Evolutionary conservation across 2,797 vertebrate species (phyloP), one percentile per base, ranked within the genome.

Genomic region (Dermochelys coriacea): DNA sequence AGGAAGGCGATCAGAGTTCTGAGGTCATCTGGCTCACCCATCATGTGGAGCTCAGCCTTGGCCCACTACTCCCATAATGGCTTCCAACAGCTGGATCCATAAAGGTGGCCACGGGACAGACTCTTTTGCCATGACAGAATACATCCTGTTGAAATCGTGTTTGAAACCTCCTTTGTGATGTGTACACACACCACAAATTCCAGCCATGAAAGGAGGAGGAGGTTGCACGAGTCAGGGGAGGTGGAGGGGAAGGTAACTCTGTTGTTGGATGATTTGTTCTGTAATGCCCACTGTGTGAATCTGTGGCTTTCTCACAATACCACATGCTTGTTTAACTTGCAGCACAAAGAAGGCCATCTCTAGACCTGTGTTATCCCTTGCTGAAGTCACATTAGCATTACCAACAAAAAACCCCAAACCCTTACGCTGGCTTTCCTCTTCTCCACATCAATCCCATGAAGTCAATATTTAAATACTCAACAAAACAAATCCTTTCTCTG

Each of bases 11-110:
- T 12, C 96, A 98, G 34, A 37, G 97, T 57, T 84, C 98, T 0
- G 99, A 99, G 97, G 98, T 99, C 95, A 98, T 99, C 97, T 99
- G 99, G 99, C 99, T 99, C 91, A 99, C 98, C 15, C 99, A 99
- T 86, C 99, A 99, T 0, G 98, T 99, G 51, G 99, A 99, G 98
- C 99, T 99, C 94, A 99, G 98, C 95, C 98, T 99, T 27, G 99
- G 99, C 1, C 99, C 99, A 0, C 98, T 99, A 54, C 99, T 99
- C 82, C 98, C 98, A 1, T 99, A 98, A 98, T 89, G 1, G 18
- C 55, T 84, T 41, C 89, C 45, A 0, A 4, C 1, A 8, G 91
- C 47, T 3, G 84, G 19, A 68, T 93, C 90, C 85, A 37, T 0
- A 37, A 12, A 19, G 86, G 92, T 87, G 84, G 77, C 83, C 7